These are phyloP conservation scores for Hedya salicella DNA, from an alignment of 2,888 invertebrate species.

Conservation along the genomic window DNA sequence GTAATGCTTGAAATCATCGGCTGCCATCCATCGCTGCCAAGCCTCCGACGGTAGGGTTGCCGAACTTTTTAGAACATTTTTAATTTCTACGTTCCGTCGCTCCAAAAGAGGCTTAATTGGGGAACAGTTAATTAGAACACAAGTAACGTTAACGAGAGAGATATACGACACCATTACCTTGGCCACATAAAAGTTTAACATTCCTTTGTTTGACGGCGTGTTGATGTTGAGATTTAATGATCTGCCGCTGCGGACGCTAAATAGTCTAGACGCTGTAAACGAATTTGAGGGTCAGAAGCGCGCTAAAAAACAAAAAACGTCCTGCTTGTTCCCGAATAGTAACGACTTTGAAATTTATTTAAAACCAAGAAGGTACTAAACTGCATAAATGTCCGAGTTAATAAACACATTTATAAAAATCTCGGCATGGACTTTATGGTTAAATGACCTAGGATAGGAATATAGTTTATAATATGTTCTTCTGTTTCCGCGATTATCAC, in stretches of 20 bases:
- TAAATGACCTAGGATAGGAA: too few relatives aligned
- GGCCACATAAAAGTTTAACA: conserved; percentile 32
- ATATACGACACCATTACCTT: conserved; percentile 37
- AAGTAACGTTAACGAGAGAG: conserved; percentile 49
- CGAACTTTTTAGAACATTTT: conserved; percentile 39
- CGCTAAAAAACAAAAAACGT: too few relatives aligned
- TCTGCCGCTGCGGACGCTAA: not conserved
- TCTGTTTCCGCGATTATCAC: too few relatives aligned
- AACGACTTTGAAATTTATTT: too few relatives aligned
- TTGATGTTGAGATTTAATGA: conserved; percentile 19
- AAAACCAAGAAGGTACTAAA: too few relatives aligned
- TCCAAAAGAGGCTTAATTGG: conserved; percentile 47
- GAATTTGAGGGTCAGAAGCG: not conserved
- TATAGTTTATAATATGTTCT: too few relatives aligned
- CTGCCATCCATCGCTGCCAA: conserved; percentile 15
- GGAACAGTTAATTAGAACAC: conserved; percentile 51
- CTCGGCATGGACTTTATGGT: too few relatives aligned
- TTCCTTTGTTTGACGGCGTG: conserved; percentile 22
- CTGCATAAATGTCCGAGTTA: too few relatives aligned
- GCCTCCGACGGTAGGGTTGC: conserved; percentile 24
- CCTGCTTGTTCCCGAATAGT: too few relatives aligned
- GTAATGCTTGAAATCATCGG: not conserved
- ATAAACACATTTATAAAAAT: too few relatives aligned
- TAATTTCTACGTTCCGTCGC: conserved; percentile 31
- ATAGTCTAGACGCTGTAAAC: not conserved